Percentiles rank a stretch among this genome's conserved stretches.
phyloP scores from a whole-genome alignment of 2,113 vertebrate genomes.

The Actenoides hombroni region DNA sequence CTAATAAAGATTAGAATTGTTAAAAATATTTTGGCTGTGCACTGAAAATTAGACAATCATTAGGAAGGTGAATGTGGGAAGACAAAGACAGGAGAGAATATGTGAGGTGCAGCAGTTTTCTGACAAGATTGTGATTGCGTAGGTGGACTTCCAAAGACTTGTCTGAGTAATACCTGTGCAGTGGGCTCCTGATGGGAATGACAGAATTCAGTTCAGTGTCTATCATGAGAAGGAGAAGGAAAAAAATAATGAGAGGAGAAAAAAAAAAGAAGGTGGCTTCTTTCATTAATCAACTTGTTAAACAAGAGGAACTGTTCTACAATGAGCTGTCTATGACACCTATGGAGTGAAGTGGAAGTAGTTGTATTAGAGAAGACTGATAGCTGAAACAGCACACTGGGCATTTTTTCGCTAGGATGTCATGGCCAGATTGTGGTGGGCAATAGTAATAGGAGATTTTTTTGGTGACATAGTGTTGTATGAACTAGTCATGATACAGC shows the following conservation, averaged over 20 bases:
- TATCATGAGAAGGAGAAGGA: neutral
- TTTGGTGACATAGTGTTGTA: neutral
- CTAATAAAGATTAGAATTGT: neutral
- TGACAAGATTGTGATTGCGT: neutral
- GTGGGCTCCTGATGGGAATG: neutral
- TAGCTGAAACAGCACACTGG: neutral
- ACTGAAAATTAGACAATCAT: neutral
- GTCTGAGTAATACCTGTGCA: neutral
- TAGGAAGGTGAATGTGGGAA: neutral
- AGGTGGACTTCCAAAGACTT: conserved; percentile 47
- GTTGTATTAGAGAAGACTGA: neutral
- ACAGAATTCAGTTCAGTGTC: conserved; percentile 19
- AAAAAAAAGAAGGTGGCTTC: neutral
- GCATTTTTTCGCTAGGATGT: neutral
- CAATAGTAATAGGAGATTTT: neutral
- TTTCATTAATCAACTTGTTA: conserved; percentile 35
- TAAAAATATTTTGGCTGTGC: neutral
- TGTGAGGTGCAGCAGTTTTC: neutral
- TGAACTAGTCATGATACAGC: neutral
- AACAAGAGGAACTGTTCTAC: neutral
- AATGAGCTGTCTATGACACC: neutral
- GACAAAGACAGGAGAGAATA: neutral
- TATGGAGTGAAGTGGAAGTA: neutral
- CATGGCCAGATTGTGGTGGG: neutral
- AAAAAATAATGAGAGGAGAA: neutral